These are phyloP conservation scores for Paracentrotus lividus DNA, from an alignment of 53 echinoderm and acorn worm species.

Conservation along the genomic window DNA sequence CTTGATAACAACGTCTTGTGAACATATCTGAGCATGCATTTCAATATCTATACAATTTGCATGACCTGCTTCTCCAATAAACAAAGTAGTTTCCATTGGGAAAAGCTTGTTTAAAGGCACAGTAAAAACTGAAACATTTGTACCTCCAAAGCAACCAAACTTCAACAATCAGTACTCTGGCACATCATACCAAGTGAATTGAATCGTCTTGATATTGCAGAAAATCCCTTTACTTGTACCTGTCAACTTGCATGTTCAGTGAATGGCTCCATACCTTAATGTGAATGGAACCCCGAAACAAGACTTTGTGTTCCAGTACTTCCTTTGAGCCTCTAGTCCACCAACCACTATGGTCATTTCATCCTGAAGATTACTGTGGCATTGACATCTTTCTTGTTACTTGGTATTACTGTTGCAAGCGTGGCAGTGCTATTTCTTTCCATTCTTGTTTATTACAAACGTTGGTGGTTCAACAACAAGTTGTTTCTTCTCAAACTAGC, in stretches of 20 bases:
- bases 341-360: slow-evolving; percentile 11
- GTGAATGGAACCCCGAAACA: background rate
- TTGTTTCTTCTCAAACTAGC: slow-evolving; percentile 56
- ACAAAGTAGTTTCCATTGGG: background rate
- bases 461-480: slow-evolving; percentile 64
- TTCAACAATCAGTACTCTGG: background rate
- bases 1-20: background rate
- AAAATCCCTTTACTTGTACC: slow-evolving; percentile 51
- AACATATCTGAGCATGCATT: slow-evolving; percentile 9
- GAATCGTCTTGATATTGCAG: background rate
- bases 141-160: background rate
- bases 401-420: background rate
- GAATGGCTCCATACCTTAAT: slow-evolving; percentile 19
- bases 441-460: slow-evolving; percentile 26
- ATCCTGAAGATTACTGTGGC: slow-evolving; percentile 46
- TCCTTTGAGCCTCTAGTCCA: slow-evolving; percentile 11
- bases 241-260: slow-evolving; percentile 29
- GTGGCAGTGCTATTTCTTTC: background rate
- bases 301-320: slow-evolving; percentile 37
- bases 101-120: background rate
- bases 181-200: background rate
- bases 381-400: background rate
- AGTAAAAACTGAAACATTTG: background rate
- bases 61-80: slow-evolving; percentile 39
- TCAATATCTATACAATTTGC: background rate